phyloP scores from a whole-genome alignment of 1,140 invertebrate species.

The Drosophila takahashii region DNA sequence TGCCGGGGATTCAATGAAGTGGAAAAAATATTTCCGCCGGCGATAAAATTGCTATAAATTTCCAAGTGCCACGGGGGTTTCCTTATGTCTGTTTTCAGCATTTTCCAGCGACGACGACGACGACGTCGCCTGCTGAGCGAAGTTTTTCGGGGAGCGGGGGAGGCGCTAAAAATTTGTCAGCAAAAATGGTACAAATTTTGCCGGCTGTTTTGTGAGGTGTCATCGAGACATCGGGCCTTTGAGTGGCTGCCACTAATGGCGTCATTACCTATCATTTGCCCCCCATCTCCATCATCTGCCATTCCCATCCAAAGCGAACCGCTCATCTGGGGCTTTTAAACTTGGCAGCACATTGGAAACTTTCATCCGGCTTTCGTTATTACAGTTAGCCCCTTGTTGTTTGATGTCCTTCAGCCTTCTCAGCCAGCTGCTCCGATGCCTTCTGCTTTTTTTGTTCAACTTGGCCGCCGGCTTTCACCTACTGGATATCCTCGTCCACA shows the following conservation, averaged over 20 bases:
- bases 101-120: constrained; percentile 5
- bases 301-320: constrained; percentile 13
- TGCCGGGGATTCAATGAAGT: constrained; percentile 63
- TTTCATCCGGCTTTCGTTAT: constrained; percentile 71
- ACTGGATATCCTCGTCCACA: constrained; percentile 5
- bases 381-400: constrained; percentile 50
- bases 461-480: not conserved
- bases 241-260: constrained; percentile 79
- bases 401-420: constrained; percentile 55
- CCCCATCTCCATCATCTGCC: not conserved
- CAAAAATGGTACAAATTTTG: constrained; percentile 38
- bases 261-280: constrained; percentile 67
- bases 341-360: constrained; percentile 60
- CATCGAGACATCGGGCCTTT: constrained; percentile 46
- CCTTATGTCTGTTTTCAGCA: constrained; percentile 30
- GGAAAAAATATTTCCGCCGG: constrained; percentile 76
- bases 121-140: constrained; percentile 17
- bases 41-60: constrained; percentile 81
- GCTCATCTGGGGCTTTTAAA: constrained; percentile 60
- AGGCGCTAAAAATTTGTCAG: constrained; percentile 56
- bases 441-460: too few species aligned
- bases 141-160: not conserved
- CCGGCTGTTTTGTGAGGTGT: constrained; percentile 48
- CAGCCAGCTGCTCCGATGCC: constrained; percentile 49
- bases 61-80: constrained; percentile 58